These are phyloP conservation scores for Thelohanellus kitauei DNA, from an alignment of 30 jellyfish, hydroid and myxozoan genomes.

Conservation along the genomic window DNA sequence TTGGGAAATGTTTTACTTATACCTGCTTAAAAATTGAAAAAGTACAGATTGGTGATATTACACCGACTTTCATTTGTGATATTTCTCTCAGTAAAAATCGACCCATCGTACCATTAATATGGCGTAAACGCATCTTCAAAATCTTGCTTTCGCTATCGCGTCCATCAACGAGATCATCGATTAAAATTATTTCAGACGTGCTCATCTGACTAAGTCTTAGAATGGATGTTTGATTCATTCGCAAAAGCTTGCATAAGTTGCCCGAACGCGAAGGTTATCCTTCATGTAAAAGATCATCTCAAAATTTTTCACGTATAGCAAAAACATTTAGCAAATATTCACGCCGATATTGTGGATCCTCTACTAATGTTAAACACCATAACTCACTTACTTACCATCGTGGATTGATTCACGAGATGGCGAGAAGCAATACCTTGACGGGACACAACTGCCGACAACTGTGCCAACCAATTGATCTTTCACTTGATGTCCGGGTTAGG, in stretches of 20 bases:
- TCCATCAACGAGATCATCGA: too few relatives aligned
- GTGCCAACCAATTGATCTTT: too few relatives aligned
- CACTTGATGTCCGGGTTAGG: too few relatives aligned
- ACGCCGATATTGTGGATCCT: constrained; percentile 12
- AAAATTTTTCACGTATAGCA: constrained; percentile 4
- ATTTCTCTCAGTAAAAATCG: too few relatives aligned
- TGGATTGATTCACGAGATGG: constrained; percentile 18
- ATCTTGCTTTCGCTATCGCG: too few relatives aligned
- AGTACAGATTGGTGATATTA: too few relatives aligned
- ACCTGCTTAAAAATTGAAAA: too few relatives aligned
- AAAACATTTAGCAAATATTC: constrained; percentile 7
- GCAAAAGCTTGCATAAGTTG: constrained; percentile 5
- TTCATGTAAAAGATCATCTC: constrained; percentile 3
- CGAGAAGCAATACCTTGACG: constrained; percentile 14
- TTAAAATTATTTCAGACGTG: too few relatives aligned
- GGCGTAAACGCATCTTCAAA: too few relatives aligned
- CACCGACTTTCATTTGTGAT: too few relatives aligned
- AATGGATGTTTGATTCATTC: constrained; percentile 7
- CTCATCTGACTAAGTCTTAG: constrained; percentile 4
- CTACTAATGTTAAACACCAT: constrained; percentile 2
- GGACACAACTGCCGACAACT: constrained; percentile 11
- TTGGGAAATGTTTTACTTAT: too few relatives aligned
- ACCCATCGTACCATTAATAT: too few relatives aligned
- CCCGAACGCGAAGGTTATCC: constrained; percentile 6
- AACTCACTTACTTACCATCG: constrained; percentile 5